These are phyloP conservation scores for Laticauda colubrina DNA, from an alignment of 2,113 vertebrate genomes.

Conservation along the genomic window DNA sequence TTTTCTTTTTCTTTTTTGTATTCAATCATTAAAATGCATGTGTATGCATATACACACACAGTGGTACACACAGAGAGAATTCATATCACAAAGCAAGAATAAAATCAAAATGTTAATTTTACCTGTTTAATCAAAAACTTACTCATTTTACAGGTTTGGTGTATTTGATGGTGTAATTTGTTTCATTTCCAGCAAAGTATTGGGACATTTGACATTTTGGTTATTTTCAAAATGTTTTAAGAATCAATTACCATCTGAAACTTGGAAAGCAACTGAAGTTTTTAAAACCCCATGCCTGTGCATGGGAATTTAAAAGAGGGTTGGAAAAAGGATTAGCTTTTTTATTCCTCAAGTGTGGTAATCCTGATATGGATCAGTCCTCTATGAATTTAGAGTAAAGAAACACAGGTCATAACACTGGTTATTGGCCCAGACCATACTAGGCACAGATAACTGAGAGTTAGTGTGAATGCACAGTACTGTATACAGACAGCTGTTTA, in stretches of 20 bases:
- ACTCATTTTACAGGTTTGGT: not conserved
- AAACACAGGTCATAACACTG: not conserved
- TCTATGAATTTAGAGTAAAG: not conserved
- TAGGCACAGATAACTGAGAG: too few relatives aligned
- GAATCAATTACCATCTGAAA: not conserved
- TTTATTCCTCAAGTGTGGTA: not conserved
- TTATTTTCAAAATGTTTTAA: not conserved
- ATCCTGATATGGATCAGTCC: not conserved
- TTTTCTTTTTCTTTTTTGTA: not conserved
- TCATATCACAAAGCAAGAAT: not conserved
- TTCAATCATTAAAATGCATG: not conserved
- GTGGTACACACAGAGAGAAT: not conserved
- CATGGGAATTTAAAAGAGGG: not conserved
- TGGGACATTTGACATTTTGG: not conserved
- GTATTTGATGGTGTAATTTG: not conserved
- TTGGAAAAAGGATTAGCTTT: not conserved
- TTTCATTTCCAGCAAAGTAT: not conserved
- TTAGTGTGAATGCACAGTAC: too few relatives aligned
- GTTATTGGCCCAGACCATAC: too few relatives aligned
- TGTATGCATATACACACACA: not conserved
- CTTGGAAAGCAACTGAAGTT: not conserved
- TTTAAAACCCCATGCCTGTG: not conserved
- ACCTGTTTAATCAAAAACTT: not conserved
- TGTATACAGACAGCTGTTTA: too few relatives aligned
- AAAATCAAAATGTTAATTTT: not conserved